phyloP scores from a whole-genome alignment of 2,888 invertebrate species.

The Aelia acuminata region DNA sequence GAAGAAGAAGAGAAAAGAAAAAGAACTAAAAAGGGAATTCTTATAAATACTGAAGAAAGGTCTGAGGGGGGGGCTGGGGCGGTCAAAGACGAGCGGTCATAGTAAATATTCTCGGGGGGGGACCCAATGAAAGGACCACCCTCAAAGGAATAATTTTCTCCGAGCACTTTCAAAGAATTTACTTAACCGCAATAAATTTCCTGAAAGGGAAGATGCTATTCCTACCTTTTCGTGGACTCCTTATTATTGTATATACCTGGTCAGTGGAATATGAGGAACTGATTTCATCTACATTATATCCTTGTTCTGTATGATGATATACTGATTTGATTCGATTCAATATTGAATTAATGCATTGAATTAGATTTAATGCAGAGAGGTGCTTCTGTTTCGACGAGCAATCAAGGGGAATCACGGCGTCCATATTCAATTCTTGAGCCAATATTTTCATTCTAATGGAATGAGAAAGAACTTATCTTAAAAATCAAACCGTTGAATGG shows the following conservation, averaged over 20 bases:
- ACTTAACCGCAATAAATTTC: constrained; percentile 47
- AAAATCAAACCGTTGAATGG: too few species aligned
- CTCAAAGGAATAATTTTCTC: constrained; percentile 39
- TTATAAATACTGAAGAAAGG: constrained; percentile 47
- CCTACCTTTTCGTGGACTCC: neutral
- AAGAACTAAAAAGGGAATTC: constrained; percentile 39
- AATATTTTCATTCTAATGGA: too few species aligned
- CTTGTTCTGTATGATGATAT: too few species aligned
- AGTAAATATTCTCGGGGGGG: constrained; percentile 42
- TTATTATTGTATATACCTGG: neutral
- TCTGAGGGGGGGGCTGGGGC: neutral
- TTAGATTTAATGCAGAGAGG: too few species aligned
- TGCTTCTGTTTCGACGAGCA: too few species aligned
- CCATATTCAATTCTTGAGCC: too few species aligned
- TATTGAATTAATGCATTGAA: too few species aligned
- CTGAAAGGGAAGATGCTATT: neutral
- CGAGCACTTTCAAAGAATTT: constrained; percentile 43
- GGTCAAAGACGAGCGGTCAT: constrained; percentile 47
- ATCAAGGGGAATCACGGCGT: too few species aligned
- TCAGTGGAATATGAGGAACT: neutral
- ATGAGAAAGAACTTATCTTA: too few species aligned
- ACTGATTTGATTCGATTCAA: too few species aligned
- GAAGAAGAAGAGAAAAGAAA: too few species aligned
- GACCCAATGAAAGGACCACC: neutral
- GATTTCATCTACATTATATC: neutral